A percentile compares a stretch with the other conserved stretches of the same genome.
phyloP scores from a whole-genome alignment of 1,140 invertebrate genomes.

The Vanessa atalanta region DNA sequence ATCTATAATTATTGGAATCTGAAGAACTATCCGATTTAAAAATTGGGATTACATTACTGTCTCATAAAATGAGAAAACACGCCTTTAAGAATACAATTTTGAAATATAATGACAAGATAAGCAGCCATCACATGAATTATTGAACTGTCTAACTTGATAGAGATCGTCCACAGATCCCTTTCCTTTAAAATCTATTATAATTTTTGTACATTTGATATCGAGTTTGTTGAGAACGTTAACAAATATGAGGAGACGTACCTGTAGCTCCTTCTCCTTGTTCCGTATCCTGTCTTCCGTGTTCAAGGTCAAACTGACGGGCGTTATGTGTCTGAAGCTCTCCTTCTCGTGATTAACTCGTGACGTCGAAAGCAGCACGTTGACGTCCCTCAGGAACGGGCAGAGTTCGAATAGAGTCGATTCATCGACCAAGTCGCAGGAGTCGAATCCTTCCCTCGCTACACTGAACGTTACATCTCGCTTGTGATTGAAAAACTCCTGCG shows the following conservation, averaged over 20 bases:
- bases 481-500: constrained; percentile 72
- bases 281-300: constrained; percentile 63
- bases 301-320: constrained; percentile 68
- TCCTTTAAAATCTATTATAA: too few species aligned
- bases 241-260: constrained; percentile 50
- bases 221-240: too few species aligned
- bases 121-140: too few species aligned
- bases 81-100: too few species aligned
- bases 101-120: too few species aligned
- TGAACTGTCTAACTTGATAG: too few species aligned
- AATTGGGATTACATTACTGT: too few species aligned
- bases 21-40: too few species aligned
- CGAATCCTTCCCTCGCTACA: constrained; percentile 50
- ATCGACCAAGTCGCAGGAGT: constrained; percentile 66
- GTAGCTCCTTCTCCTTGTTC: constrained; percentile 73
- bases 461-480: constrained; percentile 22
- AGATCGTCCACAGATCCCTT: too few species aligned
- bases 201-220: too few species aligned
- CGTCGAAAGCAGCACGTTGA: constrained; percentile 62
- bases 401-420: constrained; percentile 63
- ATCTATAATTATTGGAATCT: too few species aligned
- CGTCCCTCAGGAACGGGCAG: constrained; percentile 71
- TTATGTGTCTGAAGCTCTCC: constrained; percentile 72
- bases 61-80: too few species aligned
- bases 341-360: constrained; percentile 49